Evolutionary conservation across 2,888 invertebrate species (phyloP), one percentile per base, ranked within the genome.

Genomic region (Saturnia pavonia): DNA sequence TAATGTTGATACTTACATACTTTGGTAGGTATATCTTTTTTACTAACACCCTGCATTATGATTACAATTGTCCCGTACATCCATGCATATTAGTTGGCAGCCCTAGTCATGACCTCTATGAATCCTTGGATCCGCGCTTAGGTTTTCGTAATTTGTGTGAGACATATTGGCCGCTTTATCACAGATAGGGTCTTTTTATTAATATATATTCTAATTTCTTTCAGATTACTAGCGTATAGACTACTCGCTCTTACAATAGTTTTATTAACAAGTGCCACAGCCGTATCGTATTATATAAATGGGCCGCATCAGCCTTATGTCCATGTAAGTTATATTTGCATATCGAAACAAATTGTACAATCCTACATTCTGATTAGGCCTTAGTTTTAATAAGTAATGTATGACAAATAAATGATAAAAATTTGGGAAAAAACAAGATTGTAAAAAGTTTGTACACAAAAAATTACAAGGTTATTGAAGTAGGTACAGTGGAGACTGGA

Each of bases 251-350:
- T 94, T 76, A 81, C 94, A 72, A 80, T 94, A 79, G 78, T 95
- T 73, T 76, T 95, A 80, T 82, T 94, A 79, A 85, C 94, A 78
- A 85, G 94, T 79, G 84, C 94, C 67, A 92, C 94, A 74, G 89
- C 94, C 74, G 84, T 94, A 67, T 91, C 95, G 63, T 95, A 95
- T 81, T 94, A 95, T 80, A 85, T 95, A 69, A 94, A 94, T 77
- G 96, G 96, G 72, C 95, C 96, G 70, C 96, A 96, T 82, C 96
- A 96, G 80, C 86, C 88, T 22, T 88, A 91, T 83, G 92, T 95
- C 76, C 94, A 95, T 86, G 95, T 95, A 84, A 85, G 82, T 84
- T 67, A 54, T 68, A 70, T 42, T 22, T 54, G 11, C 11, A 25
- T 65, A 63, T 27, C 16, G 67, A n/a, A 45, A 45, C 6, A 22